These are phyloP conservation scores for Tetanocera ferruginea DNA, from an alignment of 2,888 invertebrate species.

Conservation along the genomic window DNA sequence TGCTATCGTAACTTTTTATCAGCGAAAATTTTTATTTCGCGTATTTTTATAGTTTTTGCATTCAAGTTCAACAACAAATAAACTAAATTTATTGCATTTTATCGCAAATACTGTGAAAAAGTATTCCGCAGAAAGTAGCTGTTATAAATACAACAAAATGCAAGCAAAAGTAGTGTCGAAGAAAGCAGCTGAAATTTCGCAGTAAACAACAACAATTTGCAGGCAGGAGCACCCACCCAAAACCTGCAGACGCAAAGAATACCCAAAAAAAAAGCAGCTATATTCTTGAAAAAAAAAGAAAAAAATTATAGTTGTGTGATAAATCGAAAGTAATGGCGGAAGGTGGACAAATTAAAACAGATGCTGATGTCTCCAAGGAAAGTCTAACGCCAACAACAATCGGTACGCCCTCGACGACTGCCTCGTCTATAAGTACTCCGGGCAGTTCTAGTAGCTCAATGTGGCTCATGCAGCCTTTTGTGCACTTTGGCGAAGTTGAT, in stretches of 20 bases:
- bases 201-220: conserved; percentile 18
- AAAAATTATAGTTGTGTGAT: not conserved
- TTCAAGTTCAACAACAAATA: not conserved
- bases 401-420: not conserved
- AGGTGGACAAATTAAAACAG: not conserved
- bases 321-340: conserved; percentile 1
- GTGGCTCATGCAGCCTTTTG: conserved; percentile 17
- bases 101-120: not conserved
- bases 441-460: not conserved
- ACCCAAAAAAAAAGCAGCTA: not conserved
- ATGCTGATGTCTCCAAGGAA: not conserved
- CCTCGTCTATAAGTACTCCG: not conserved
- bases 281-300: not conserved
- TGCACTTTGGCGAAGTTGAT: conserved; percentile 28
- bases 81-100: conserved; percentile 9
- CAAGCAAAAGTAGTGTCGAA: not conserved
- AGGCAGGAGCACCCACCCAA: not conserved
- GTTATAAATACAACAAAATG: conserved; percentile 9
- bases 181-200: conserved; percentile 1
- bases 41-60: conserved; percentile 1
- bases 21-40: conserved; percentile 21
- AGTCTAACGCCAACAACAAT: not conserved
- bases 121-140: not conserved
- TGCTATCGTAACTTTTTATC: conserved; percentile 23
- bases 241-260: not conserved